Conservation (phyloP, 2,888 invertebrate species). For the Strigamia transsilvanica region DNA sequence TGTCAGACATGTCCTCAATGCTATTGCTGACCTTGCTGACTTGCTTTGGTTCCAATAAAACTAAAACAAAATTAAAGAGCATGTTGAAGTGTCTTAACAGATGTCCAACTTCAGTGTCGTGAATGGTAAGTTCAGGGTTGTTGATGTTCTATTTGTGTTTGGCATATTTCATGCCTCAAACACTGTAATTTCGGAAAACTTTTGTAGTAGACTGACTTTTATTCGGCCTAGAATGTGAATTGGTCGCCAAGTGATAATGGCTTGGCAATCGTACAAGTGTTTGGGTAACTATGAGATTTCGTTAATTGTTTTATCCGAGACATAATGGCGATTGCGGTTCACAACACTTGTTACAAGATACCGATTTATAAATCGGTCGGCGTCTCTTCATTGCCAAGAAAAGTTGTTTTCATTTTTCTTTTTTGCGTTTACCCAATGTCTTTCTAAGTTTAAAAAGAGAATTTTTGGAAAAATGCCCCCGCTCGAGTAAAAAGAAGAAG, state of each 20-base stretch:
- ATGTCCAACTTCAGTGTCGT: no score
- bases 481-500: background rate
- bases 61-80: slow-evolving; percentile 16
- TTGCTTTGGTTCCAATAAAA: slow-evolving; percentile 9
- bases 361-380: slow-evolving; percentile 33
- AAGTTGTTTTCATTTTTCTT: slow-evolving; percentile 44
- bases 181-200: no score
- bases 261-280: no score
- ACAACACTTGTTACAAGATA: slow-evolving; percentile 4
- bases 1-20: background rate
- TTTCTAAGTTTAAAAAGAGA: slow-evolving; percentile 43
- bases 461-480: slow-evolving; percentile 49
- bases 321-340: no score
- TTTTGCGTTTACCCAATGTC: slow-evolving; percentile 19
- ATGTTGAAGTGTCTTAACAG: background rate
- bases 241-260: no score
- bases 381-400: slow-evolving; percentile 38
- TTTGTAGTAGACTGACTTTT: no score
- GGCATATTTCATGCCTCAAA: no score
- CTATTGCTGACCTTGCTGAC: background rate
- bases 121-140: no score
- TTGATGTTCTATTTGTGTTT: no score
- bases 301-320: no score
- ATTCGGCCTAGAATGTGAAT: no score
- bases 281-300: no score